Evolutionary conservation across 1,140 invertebrate species (phyloP), one percentile per base, ranked within the genome.

Genomic region (Leptinotarsa undecemlineata): DNA sequence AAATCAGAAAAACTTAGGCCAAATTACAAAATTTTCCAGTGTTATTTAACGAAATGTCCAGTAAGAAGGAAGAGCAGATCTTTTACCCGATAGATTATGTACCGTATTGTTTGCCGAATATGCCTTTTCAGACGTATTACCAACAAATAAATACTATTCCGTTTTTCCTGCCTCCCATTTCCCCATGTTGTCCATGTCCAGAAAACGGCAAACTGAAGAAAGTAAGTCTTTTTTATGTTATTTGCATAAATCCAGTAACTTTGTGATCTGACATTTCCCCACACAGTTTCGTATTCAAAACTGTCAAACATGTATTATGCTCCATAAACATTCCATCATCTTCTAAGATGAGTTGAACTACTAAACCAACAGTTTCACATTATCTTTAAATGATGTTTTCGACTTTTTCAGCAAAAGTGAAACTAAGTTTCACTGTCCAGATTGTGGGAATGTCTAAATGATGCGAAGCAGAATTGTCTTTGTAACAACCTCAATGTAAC

Each of bases 11-110:
- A 23, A 23, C 6, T 26, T 33, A 67, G 23, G 15, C 23, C 20
- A 17, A 67, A 23, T 26, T 67, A n/a, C 42, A 26, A 67, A 67
- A 21, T n/a, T 69, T 69, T 48, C 4, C n/a, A 48, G 68, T 69
- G 14, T 48, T 48, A 48, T 69, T 20, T 11, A n/a, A 48, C 47
- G 23, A 47, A 69, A 69, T 69, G 68, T 33, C 13, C n/a, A n/a
- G 48, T 19, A 20, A 48, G 20, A 47, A 69, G 47, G 14, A 21
- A n/a, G 63, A 64, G 20, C 51, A 23, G 26, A 20, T 23, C 14
- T 48, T 47, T 20, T 69, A 69, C 19, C 68, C 68, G 19, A n/a
- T 69, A 19, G 68, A 69, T 15, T 69, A 69, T 23, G 68, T 69
- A 19, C 68, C 68, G 2, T 69, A 69, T 21, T 26, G 42, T 69